Evolutionary conservation across 1,140 invertebrate species (phyloP).

Genomic region (Lepidurus packardi): DNA sequence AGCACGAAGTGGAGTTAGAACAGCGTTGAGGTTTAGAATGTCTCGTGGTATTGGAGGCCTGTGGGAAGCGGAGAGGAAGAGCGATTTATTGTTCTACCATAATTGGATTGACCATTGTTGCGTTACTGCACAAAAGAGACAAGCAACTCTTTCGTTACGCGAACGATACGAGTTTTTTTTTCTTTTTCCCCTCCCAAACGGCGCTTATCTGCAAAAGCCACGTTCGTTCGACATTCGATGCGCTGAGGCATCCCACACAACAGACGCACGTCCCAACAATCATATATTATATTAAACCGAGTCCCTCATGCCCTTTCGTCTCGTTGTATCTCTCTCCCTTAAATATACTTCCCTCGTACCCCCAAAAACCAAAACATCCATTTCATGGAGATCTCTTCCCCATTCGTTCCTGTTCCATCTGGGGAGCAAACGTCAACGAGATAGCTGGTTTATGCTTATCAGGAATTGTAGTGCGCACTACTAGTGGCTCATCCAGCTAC

Average conservation of each 20-base stretch:
- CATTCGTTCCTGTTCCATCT: constrained; percentile 13
- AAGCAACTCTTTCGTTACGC: constrained; percentile 9
- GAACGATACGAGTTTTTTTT: neutral
- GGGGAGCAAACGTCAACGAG: constrained; percentile 10
- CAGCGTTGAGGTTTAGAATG: no score
- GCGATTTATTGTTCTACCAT: neutral
- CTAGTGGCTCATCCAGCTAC: neutral
- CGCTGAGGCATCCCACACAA: constrained; percentile 5
- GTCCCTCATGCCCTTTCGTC: neutral
- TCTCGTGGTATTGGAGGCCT: neutral
- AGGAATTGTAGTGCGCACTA: neutral
- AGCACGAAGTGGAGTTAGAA: no score
- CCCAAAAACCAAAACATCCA: neutral
- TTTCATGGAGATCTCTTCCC: constrained; percentile 8
- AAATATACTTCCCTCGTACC: neutral
- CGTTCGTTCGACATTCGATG: constrained; percentile 15
- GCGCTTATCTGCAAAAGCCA: neutral
- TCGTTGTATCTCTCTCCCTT: neutral
- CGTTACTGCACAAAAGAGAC: neutral
- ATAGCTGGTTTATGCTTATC: constrained; percentile 22
- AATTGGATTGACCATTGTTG: constrained; percentile 16
- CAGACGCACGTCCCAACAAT: constrained; percentile 1
- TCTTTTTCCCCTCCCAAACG: neutral
- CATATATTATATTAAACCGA: constrained; percentile 4
- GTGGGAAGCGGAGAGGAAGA: neutral